phyloP scores from a whole-genome alignment of 2,113 vertebrate species.

The Pristiophorus japonicus region DNA sequence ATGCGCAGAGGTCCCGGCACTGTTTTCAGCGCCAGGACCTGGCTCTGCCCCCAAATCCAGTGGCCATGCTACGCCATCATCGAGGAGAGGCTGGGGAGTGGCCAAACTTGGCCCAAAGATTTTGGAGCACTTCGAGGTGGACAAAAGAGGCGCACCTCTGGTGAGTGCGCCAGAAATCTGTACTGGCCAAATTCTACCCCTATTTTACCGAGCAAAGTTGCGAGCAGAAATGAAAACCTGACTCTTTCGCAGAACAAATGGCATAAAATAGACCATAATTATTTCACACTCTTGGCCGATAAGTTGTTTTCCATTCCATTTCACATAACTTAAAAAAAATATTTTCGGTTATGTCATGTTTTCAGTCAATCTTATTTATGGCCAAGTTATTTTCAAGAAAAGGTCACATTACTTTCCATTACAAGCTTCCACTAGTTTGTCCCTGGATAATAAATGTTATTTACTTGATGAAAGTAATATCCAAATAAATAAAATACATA shows the following conservation, averaged over 20 bases:
- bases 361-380: neutral
- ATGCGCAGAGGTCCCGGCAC: no score
- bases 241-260: neutral
- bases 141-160: no score
- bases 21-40: no score
- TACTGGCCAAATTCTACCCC: no score
- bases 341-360: neutral
- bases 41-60: no score
- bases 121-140: no score
- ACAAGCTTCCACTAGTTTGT: conserved; percentile 5
- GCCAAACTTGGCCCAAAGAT: no score
- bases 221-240: neutral
- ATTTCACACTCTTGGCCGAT: neutral
- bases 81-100: no score
- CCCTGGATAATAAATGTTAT: neutral
- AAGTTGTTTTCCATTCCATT: neutral
- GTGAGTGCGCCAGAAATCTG: no score
- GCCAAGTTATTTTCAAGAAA: neutral
- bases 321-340: neutral
- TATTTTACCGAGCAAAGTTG: neutral
- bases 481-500: neutral
- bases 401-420: neutral
- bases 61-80: no score
- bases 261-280: neutral
- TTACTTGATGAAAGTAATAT: neutral